Evolutionary conservation across 1,140 invertebrate species (phyloP).

Genomic region (Apis laboriosa): DNA sequence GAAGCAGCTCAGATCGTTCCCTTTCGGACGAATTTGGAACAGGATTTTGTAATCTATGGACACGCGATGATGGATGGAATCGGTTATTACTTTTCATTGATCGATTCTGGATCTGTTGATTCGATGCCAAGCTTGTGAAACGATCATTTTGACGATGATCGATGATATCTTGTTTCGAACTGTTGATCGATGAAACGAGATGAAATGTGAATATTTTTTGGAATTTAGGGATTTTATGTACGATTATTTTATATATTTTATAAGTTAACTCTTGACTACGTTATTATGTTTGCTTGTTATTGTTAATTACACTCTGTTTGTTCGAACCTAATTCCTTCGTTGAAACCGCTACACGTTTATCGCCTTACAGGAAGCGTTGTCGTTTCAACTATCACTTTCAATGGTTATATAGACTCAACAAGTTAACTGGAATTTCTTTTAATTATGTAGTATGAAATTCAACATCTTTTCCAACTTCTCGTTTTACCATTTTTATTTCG

Average conservation of each 20-base stretch:
- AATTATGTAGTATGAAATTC: background rate
- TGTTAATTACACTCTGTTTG: background rate
- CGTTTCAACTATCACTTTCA: conserved; percentile 47
- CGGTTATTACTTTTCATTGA: no score
- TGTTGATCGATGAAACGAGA: no score
- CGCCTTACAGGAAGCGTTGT: conserved; percentile 38
- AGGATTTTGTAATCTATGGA: no score
- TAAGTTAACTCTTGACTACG: background rate
- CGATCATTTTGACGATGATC: no score
- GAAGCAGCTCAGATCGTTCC: background rate
- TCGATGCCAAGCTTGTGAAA: no score
- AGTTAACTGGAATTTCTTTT: conserved; percentile 25
- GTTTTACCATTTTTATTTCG: background rate
- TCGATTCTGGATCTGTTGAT: no score
- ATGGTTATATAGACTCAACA: background rate
- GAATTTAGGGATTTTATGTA: no score
- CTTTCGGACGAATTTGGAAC: background rate
- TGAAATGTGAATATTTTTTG: no score
- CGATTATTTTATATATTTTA: background rate
- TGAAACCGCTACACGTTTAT: conserved; percentile 6
- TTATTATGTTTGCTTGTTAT: background rate
- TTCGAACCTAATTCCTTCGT: conserved; percentile 17
- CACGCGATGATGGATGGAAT: no score
- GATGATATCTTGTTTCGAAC: no score
- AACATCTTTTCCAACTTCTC: background rate